Conservation (phyloP, 2,888 invertebrate genomes). For the Bimastos eiseni region DNA sequence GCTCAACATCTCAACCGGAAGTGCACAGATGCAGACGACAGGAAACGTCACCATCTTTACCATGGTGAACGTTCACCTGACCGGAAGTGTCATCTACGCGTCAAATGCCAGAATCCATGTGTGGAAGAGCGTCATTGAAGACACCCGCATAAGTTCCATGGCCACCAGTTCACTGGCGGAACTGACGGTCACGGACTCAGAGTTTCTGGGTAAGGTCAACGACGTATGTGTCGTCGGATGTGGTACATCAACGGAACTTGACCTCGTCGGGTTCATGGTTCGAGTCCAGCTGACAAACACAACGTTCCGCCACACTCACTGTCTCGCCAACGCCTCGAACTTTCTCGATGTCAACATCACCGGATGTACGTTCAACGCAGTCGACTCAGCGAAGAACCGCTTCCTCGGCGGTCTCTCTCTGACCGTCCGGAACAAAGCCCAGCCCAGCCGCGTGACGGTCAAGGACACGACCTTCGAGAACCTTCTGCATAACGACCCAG, state of each 20-base stretch:
- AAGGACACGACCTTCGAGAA: slow-evolving; percentile 39
- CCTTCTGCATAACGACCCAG: slow-evolving; percentile 38
- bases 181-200: neutral
- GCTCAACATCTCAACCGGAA: neutral
- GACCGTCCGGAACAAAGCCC: slow-evolving; percentile 31
- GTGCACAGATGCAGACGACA: neutral
- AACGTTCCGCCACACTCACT: neutral
- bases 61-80: neutral
- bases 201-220: neutral
- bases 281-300: neutral
- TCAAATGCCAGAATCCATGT: neutral
- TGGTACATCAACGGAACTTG: neutral
- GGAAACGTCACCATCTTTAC: neutral
- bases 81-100: slow-evolving; percentile 23
- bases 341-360: neutral
- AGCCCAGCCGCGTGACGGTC: slow-evolving; percentile 34
- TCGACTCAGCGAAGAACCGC: neutral
- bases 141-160: neutral
- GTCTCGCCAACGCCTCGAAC: neutral
- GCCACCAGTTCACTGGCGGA: neutral
- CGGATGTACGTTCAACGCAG: neutral
- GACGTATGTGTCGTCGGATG: neutral
- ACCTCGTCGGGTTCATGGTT: neutral
- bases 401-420: slow-evolving; percentile 41
- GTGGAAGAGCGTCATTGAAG: neutral